These are phyloP conservation scores for Drosophila quadrilineata DNA, from an alignment of 1,140 invertebrate genomes.

Conservation along the genomic window DNA sequence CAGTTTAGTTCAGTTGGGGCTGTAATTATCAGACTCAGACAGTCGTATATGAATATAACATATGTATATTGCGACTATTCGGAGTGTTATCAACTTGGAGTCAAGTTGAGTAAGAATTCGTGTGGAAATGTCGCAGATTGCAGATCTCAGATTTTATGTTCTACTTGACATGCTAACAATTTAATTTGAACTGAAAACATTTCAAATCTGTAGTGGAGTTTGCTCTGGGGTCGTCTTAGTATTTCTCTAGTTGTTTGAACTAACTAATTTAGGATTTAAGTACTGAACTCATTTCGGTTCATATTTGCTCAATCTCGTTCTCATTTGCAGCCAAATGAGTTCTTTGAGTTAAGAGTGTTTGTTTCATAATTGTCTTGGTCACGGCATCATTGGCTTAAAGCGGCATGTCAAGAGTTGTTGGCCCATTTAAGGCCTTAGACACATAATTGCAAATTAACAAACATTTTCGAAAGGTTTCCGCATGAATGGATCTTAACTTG, in stretches of 20 bases:
- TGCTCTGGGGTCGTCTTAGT: conserved; percentile 7
- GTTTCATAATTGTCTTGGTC: conserved; percentile 40
- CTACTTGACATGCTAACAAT: conserved; percentile 76
- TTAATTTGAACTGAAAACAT: conserved; percentile 69
- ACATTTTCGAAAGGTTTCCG: conserved; percentile 28
- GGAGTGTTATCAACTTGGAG: not conserved
- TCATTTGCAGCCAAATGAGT: not conserved
- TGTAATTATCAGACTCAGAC: conserved; percentile 4
- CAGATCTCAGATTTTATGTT: conserved; percentile 51
- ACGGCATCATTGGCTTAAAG: conserved; percentile 46
- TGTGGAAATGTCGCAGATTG: conserved; percentile 24
- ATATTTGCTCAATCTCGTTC: not conserved
- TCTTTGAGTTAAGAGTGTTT: conserved; percentile 8
- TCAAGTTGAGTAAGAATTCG: conserved; percentile 52
- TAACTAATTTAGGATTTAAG: not conserved
- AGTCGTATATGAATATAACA: conserved; percentile 19
- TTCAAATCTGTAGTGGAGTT: conserved; percentile 30
- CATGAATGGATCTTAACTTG: conserved; percentile 1
- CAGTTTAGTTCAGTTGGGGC: conserved; percentile 2
- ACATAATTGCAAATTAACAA: conserved; percentile 9
- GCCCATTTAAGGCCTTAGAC: not conserved
- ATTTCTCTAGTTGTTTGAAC: not conserved
- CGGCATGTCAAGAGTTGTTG: conserved; percentile 27
- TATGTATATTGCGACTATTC: not conserved
- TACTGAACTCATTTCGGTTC: not conserved